Conservation (phyloP, 2,797 vertebrate species). For the Craterocephalus amniculus region DNA sequence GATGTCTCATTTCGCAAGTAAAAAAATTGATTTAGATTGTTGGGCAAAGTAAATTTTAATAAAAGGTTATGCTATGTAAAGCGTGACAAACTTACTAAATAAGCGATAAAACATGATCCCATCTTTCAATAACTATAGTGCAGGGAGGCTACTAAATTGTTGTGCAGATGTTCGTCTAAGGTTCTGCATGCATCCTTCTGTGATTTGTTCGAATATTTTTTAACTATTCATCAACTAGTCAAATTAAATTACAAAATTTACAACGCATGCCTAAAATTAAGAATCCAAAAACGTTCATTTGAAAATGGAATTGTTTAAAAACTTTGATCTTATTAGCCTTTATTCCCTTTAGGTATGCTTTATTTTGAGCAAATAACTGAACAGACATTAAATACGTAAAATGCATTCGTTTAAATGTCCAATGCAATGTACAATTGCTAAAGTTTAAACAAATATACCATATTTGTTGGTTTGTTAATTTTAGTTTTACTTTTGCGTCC, state of each 20-base stretch:
- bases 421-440: background rate
- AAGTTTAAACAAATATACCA: background rate
- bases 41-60: conserved; percentile 5
- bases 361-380: background rate
- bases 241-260: background rate
- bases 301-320: background rate
- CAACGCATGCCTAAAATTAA: background rate
- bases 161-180: background rate
- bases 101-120: background rate
- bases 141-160: background rate
- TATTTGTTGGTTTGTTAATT: background rate
- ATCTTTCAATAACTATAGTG: background rate
- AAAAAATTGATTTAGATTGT: background rate
- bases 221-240: background rate
- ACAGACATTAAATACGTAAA: background rate
- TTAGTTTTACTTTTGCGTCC: too few relatives aligned
- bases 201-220: background rate
- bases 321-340: background rate
- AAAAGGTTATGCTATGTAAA: background rate
- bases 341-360: background rate
- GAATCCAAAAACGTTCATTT: background rate
- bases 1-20: background rate
- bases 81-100: background rate
- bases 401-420: background rate
- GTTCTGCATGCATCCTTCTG: too few relatives aligned